These are phyloP conservation scores for Lamellibrachia luymesi DNA, from an alignment of 1,140 invertebrate genomes.

Conservation along the genomic window DNA sequence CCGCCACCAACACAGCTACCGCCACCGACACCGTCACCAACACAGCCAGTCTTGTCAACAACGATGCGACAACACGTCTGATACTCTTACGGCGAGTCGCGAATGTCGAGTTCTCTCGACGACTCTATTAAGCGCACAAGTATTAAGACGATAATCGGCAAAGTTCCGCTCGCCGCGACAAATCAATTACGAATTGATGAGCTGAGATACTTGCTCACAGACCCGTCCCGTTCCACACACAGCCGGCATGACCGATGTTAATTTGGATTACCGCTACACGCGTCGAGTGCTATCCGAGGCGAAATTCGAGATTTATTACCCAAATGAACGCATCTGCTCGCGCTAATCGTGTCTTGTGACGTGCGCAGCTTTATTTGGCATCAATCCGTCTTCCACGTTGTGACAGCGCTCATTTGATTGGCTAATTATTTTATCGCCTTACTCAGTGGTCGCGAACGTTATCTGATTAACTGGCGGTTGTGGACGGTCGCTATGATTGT, in stretches of 20 bases:
- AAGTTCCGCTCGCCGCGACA: not conserved
- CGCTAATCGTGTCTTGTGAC: not conserved
- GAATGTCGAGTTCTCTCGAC: not conserved
- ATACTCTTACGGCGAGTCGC: not conserved
- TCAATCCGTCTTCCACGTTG: not conserved
- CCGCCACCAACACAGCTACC: too few species aligned
- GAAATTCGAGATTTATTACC: not conserved
- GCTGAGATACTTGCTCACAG: not conserved
- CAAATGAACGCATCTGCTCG: not conserved
- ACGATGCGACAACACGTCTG: too few species aligned
- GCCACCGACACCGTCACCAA: too few species aligned
- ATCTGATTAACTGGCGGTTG: not conserved
- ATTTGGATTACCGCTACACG: not conserved
- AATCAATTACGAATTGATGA: not conserved
- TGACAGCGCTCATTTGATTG: not conserved
- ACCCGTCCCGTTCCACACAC: not conserved
- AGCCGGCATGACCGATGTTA: not conserved
- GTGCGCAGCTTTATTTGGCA: not conserved
- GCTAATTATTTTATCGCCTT: not conserved
- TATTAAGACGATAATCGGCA: constrained; percentile 1
- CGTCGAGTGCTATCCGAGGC: not conserved
- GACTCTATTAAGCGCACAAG: not conserved
- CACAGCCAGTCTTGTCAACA: too few species aligned
- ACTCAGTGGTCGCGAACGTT: not conserved
- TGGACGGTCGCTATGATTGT: not conserved